Percentiles rank a stretch among this genome's conserved stretches.
Evolutionary conservation across 1,140 invertebrate species (phyloP).

Genomic region (Acromyrmex echinatior): DNA sequence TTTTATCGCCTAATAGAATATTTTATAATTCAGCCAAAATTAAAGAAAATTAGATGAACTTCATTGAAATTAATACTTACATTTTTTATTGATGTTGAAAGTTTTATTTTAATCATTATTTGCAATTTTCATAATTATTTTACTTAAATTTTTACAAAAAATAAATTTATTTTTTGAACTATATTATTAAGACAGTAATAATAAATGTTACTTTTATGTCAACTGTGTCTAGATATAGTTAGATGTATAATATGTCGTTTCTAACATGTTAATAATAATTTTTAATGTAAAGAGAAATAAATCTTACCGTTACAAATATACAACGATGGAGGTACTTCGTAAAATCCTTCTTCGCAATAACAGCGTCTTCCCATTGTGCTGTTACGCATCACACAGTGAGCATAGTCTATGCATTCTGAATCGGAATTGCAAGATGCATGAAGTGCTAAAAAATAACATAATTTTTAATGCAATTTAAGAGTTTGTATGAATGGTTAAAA

Average conservation of each 20-base stretch:
- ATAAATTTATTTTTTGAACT: too few species aligned
- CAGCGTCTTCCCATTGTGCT: constrained; percentile 82
- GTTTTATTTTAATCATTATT: too few species aligned
- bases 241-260: not conserved
- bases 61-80: too few species aligned
- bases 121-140: too few species aligned
- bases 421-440: constrained; percentile 81
- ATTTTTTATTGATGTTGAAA: too few species aligned
- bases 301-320: constrained; percentile 81
- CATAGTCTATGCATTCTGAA: constrained; percentile 83
- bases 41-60: too few species aligned
- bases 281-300: not conserved
- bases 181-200: not conserved
- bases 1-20: not conserved
- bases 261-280: constrained; percentile 26
- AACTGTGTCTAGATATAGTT: not conserved
- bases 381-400: constrained; percentile 81
- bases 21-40: not conserved
- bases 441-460: constrained; percentile 78
- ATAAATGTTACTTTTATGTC: not conserved
- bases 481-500: not conserved
- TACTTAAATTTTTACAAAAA: too few species aligned
- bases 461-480: not conserved
- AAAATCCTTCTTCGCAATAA: constrained; percentile 83
- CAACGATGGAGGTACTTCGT: constrained; percentile 78